Conservation (phyloP, 2,797 vertebrate species). For the Rhinophrynus dorsalis region DNA sequence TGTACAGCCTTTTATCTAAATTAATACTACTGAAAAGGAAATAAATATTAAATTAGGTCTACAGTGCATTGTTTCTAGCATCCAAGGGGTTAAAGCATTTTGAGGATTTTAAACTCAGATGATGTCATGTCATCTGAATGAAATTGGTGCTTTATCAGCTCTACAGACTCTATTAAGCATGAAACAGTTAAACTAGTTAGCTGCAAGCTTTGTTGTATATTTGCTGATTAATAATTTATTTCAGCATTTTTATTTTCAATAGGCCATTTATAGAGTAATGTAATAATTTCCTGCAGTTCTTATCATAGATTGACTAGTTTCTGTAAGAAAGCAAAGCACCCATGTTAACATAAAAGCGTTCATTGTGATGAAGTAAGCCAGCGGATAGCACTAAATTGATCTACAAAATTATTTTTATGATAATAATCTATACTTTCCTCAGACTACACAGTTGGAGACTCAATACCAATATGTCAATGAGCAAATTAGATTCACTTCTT, state of each 20-base stretch:
- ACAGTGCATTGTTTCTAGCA: no score
- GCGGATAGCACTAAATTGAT: constrained; percentile 34
- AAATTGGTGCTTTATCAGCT: no score
- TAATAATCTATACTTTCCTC: constrained; percentile 43
- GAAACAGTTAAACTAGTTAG: constrained; percentile 27
- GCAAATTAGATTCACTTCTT: constrained; percentile 44
- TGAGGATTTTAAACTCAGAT: no score
- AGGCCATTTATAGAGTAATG: not conserved
- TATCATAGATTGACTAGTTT: constrained; percentile 19
- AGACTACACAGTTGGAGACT: constrained; percentile 34
- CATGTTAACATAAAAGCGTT: constrained; percentile 35
- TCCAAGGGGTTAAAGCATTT: no score
- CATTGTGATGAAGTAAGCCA: constrained; percentile 24
- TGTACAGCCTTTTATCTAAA: no score
- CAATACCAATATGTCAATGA: constrained; percentile 33
- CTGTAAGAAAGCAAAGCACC: constrained; percentile 6
- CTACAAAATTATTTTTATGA: constrained; percentile 43
- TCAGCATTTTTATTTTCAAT: constrained; percentile 18
- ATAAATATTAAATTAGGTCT: no score
- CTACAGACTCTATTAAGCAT: no score
- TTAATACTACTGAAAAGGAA: no score
- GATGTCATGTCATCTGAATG: no score
- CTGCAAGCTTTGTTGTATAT: constrained; percentile 17
- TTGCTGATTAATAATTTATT: constrained; percentile 18
- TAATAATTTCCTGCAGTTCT: constrained; percentile 4